These are phyloP conservation scores for Ctenodactylus gundi DNA, from an alignment of 2,113 vertebrate species.

Conservation along the genomic window DNA sequence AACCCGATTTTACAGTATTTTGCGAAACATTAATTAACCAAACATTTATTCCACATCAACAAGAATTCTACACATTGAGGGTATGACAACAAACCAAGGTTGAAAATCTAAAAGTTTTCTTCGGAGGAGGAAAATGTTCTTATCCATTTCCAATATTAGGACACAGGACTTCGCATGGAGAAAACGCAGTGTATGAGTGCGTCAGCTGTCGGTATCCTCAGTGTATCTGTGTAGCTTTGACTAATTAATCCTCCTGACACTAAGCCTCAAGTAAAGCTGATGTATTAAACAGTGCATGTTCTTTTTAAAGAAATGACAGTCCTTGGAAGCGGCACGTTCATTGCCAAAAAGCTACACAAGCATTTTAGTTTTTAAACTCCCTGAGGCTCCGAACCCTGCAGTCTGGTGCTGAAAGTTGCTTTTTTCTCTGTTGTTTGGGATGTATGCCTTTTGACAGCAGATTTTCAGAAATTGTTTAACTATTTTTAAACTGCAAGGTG, in stretches of 20 bases:
- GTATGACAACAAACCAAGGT: background rate
- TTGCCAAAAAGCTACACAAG: background rate
- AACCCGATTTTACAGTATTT: background rate
- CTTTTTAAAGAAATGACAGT: background rate
- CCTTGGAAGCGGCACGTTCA: background rate
- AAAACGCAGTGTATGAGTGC: background rate
- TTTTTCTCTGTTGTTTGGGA: background rate
- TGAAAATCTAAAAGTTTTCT: background rate
- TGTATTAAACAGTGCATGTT: background rate
- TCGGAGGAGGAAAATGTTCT: background rate
- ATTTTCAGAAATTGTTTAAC: background rate
- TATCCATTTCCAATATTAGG: background rate
- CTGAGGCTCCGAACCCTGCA: background rate
- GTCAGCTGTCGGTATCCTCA: background rate
- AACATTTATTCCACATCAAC: background rate
- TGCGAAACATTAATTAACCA: background rate
- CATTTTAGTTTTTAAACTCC: background rate
- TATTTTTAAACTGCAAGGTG: background rate
- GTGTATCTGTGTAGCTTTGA: background rate
- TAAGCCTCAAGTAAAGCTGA: background rate
- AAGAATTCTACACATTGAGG: background rate
- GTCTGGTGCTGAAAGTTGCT: background rate
- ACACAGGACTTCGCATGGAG: background rate
- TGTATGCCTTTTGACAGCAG: background rate
- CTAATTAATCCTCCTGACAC: constrained; percentile 58